These are phyloP conservation scores for Pteropus alecto DNA, from an alignment of 2,113 vertebrate species.

Conservation along the genomic window DNA sequence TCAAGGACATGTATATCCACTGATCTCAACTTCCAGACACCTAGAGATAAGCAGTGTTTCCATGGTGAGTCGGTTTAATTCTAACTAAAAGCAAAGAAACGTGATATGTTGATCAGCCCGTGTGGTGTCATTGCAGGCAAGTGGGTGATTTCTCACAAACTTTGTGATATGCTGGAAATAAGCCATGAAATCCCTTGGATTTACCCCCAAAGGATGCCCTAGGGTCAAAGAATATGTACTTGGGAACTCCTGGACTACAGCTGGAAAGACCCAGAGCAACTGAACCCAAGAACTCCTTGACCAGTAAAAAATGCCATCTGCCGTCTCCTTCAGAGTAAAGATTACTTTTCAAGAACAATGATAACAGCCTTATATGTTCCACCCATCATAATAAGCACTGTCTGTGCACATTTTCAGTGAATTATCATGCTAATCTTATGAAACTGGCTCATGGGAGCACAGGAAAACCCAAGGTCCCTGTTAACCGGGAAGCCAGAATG, in stretches of 20 bases:
- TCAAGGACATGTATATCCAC: not conserved
- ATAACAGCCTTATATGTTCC: not conserved
- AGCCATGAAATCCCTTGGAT: not conserved
- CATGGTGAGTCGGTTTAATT: not conserved
- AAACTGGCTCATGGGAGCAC: not conserved
- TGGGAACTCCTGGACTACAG: not conserved
- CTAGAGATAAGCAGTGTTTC: not conserved
- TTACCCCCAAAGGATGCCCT: not conserved
- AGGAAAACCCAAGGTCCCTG: not conserved
- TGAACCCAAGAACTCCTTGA: not conserved
- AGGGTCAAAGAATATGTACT: not conserved
- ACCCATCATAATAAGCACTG: not conserved
- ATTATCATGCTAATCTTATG: not conserved
- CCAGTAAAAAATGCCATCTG: not conserved
- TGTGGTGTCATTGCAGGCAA: not conserved
- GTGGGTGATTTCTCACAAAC: not conserved
- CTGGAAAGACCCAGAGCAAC: not conserved
- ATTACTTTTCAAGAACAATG: not conserved
- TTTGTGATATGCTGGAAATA: not conserved
- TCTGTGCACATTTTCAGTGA: not conserved
- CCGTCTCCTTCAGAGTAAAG: not conserved
- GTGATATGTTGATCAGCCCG: no score
- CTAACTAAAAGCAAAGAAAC: not conserved
- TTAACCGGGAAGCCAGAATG: not conserved
- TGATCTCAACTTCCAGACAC: not conserved